phyloP scores from a whole-genome alignment of 2,113 vertebrate species.

The Neofelis nebulosa region DNA sequence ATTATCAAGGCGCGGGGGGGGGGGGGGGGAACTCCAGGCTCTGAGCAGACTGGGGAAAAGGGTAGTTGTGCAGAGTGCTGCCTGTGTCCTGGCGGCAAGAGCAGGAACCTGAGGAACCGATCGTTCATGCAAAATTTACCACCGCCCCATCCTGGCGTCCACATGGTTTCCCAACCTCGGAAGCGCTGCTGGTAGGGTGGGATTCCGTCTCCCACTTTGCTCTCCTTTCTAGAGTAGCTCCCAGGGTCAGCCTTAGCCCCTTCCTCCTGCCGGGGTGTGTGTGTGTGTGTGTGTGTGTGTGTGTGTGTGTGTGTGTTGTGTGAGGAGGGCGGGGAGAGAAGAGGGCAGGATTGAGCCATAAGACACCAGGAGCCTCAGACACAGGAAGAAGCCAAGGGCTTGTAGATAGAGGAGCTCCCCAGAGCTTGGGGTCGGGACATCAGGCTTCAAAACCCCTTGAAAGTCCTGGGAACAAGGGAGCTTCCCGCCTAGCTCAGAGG shows the following conservation, averaged over 20 bases:
- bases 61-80: neutral
- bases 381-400: neutral
- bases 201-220: conserved; percentile 10
- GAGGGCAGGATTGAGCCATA: neutral
- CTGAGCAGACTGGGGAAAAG: neutral
- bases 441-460: neutral
- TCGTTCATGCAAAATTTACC: conserved; percentile 23
- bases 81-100: neutral
- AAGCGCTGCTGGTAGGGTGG: conserved; percentile 13
- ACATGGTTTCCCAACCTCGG: conserved; percentile 4
- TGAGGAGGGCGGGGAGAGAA: neutral
- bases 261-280: neutral
- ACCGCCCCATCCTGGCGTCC: neutral
- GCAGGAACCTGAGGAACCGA: neutral
- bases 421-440: neutral
- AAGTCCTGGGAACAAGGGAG: conserved; percentile 38
- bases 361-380: neutral
- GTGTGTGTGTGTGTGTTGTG: conserved; percentile 15
- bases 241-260: neutral
- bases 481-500: conserved; percentile 23
- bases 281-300: conserved; percentile 25
- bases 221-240: conserved; percentile 4
- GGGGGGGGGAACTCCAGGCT: neutral
- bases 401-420: neutral
- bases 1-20: neutral